Percentiles rank a stretch among this genome's conserved stretches.
Evolutionary conservation across 1,140 invertebrate species (phyloP).

Genomic region (Caenorhabditis tropicalis): DNA sequence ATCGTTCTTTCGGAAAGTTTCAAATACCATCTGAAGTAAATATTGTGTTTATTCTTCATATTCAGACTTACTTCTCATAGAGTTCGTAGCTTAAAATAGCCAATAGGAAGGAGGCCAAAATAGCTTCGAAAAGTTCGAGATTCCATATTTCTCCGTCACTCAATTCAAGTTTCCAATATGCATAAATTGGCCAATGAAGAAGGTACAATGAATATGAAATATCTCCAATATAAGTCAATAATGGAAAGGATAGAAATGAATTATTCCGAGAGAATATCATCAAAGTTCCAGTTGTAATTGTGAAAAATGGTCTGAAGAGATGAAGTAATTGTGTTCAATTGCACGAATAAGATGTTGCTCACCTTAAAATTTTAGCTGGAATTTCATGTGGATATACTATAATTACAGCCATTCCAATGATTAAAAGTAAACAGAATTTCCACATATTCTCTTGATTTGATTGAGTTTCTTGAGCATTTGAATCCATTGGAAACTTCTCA

Average conservation of each 20-base stretch:
- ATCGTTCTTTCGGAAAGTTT: not conserved
- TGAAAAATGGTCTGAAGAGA: not conserved
- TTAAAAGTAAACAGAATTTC: too few species aligned
- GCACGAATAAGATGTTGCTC: not conserved
- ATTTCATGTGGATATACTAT: not conserved
- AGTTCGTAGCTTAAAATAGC: not conserved
- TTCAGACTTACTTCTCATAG: not conserved
- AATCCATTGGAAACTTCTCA: too few species aligned
- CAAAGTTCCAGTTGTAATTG: not conserved
- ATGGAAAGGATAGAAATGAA: not conserved
- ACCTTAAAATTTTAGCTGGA: not conserved
- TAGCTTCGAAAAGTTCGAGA: not conserved
- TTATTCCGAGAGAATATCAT: not conserved
- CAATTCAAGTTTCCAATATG: not conserved
- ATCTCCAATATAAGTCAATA: not conserved
- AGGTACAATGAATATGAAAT: not conserved
- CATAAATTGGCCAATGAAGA: slow-evolving; percentile 13
- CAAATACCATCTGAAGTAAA: not conserved
- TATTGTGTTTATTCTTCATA: not conserved
- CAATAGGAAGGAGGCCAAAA: not conserved
- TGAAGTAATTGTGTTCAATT: not conserved
- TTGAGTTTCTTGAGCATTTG: too few species aligned
- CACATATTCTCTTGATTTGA: too few species aligned
- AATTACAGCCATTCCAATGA: not conserved
- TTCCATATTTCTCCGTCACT: not conserved